phyloP scores from a whole-genome alignment of 1,140 invertebrate genomes.

The Panagrolaimus sp. region DNA sequence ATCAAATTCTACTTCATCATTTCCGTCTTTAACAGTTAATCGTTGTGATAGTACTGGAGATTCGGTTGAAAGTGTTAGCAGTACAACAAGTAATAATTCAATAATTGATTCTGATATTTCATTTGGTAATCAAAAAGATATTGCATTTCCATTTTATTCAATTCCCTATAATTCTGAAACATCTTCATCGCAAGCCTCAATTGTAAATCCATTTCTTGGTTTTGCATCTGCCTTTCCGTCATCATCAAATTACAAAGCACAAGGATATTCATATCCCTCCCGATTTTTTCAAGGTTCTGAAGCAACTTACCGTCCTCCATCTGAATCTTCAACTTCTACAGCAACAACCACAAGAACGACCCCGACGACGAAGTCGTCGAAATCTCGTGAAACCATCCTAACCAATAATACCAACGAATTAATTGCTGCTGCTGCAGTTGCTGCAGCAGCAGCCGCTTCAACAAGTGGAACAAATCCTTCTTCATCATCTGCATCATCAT shows the following conservation, averaged over 20 bases:
- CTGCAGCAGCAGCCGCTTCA: not conserved
- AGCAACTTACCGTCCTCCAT: not conserved
- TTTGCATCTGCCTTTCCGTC: not conserved
- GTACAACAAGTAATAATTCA: slow-evolving; percentile 6
- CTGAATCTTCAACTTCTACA: not conserved
- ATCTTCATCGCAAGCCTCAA: not conserved
- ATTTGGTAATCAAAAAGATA: no score
- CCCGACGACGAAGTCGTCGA: not conserved
- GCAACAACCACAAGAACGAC: not conserved
- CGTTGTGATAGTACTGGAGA: slow-evolving; percentile 17
- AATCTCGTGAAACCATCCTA: not conserved
- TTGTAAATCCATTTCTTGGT: slow-evolving; percentile 16
- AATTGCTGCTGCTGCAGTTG: slow-evolving; percentile 1
- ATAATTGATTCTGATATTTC: not conserved
- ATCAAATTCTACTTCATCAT: not conserved
- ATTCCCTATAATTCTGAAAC: not conserved
- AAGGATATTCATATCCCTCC: not conserved
- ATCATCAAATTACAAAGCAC: not conserved
- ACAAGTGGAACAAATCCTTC: not conserved
- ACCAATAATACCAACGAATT: slow-evolving; percentile 3
- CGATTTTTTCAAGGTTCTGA: not conserved
- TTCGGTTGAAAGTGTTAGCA: not conserved
- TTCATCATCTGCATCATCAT: not conserved
- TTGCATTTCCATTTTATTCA: not conserved
- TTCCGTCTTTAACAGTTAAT: slow-evolving; percentile 8